A percentile compares a stretch with the other conserved stretches of the same genome.
Evolutionary conservation across 2,888 invertebrate species (phyloP).

Genomic region (Cryptocephalus moraei): DNA sequence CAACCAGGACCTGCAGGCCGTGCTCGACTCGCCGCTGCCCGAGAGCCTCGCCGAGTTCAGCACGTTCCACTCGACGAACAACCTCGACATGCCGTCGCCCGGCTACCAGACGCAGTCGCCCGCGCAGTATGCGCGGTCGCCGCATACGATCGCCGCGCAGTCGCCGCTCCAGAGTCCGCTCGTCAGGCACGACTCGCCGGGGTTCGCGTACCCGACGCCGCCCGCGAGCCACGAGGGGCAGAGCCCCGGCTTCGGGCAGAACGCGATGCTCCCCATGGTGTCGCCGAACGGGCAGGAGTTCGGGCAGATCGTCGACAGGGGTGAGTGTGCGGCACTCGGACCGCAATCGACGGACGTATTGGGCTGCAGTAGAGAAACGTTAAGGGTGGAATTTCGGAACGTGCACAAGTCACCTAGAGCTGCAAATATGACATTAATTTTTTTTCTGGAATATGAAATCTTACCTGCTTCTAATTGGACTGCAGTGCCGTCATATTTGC

Average conservation of each 20-base stretch:
- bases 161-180: slow-evolving; percentile 56
- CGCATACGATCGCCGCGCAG: slow-evolving; percentile 40
- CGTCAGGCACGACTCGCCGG: slow-evolving; percentile 56
- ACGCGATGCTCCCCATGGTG: slow-evolving; percentile 35
- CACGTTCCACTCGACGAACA: slow-evolving; percentile 54
- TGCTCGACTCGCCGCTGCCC: slow-evolving; percentile 66
- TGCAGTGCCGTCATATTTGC: too few species aligned
- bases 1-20: slow-evolving; percentile 64
- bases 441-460: too few species aligned
- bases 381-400: too few species aligned
- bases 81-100: slow-evolving; percentile 38
- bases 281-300: slow-evolving; percentile 38
- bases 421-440: too few species aligned
- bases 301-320: slow-evolving; percentile 33
- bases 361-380: too few species aligned
- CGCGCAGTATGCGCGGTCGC: slow-evolving; percentile 33
- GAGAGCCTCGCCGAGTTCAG: slow-evolving; percentile 75
- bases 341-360: too few species aligned
- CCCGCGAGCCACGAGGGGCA: slow-evolving; percentile 81
- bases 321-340: slow-evolving; percentile 3
- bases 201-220: slow-evolving; percentile 76
- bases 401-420: too few species aligned
- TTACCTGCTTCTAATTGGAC: too few species aligned
- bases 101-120: slow-evolving; percentile 36
- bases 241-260: slow-evolving; percentile 45